Evolutionary conservation across 92 coral and sea anemone species (phyloP), one percentile per base, ranked within the genome.

Genomic region (Meandrina meandrites): DNA sequence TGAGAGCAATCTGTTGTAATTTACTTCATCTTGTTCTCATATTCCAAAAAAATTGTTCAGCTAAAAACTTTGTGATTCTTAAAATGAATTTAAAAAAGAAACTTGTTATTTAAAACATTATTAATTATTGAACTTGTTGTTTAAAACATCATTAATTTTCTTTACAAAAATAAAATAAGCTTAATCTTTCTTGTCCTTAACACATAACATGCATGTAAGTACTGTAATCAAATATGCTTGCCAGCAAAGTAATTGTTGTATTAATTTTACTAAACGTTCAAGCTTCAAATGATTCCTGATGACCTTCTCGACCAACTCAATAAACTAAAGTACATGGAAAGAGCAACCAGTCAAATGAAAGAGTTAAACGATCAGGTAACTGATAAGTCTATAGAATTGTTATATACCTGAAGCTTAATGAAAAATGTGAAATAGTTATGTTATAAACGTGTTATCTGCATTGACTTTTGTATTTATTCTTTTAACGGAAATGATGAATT

Each of bases 301-400:
- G 98, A 94, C 84, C 81, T 94, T 21, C 80, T 94, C 89, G 98
- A 94, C 56, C 98, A 94, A 91, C 94, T 94, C n/a, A 94, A 91
- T 83, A 91, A 93, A 78, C 89, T 94, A 69, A 91, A 93, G 79
- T 94, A 93, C 85, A 73, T 94, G 92, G 92, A 94, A 87, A 91
- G 90, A 91, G 69, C 93, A 48, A 82, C 80, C 75, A 92, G 84
- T 64, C 95, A 93, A 79, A 81, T 89, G 84, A 92, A 89, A 86
- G 98, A 93, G 79, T 81, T 86, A 19, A 84, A 84, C 73, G 78
- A 87, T 48, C 96, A 94, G 98, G 98, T 94, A 89, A 90, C 45
- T 40, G 45, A 40, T n/a, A n/a, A n/a, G n/a, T n/a, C n/a, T n/a
- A n/a, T n/a, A n/a, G n/a, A n/a, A n/a, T n/a, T n/a, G n/a, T n/a